Evolutionary conservation across 2,888 invertebrate genomes (phyloP).

Genomic region (Podabrus alpinus): DNA sequence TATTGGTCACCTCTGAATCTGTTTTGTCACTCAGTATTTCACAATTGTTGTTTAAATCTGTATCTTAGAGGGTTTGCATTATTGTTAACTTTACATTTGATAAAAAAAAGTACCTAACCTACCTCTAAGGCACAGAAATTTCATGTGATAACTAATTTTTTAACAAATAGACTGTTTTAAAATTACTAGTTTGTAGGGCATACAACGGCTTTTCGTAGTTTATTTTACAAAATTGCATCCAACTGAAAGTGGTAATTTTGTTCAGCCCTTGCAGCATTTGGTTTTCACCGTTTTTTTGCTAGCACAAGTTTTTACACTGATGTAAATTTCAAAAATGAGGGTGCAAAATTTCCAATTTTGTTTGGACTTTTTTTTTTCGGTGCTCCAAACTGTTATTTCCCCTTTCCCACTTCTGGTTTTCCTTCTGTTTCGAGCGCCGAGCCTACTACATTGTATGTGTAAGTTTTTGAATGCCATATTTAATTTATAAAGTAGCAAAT

Average conservation of each 20-base stretch:
- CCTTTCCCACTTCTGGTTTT: not conserved
- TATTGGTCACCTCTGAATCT: not conserved
- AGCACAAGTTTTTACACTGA: not conserved
- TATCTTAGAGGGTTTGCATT: not conserved
- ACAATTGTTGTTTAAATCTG: not conserved
- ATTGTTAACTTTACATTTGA: not conserved
- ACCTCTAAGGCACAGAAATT: not conserved
- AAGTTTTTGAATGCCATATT: not conserved
- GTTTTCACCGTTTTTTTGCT: not conserved
- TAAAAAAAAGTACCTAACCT: not conserved
- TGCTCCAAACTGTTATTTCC: not conserved
- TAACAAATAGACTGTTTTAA: not conserved
- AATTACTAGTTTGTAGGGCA: not conserved
- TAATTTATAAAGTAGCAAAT: not conserved
- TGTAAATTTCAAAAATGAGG: not conserved
- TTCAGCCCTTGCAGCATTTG: not conserved
- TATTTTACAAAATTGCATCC: not conserved
- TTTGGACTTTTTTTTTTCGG: constrained; percentile 8
- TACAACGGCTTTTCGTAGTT: not conserved
- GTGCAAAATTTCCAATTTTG: constrained; percentile 20
- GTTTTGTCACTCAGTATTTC: not conserved
- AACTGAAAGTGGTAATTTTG: constrained; percentile 1
- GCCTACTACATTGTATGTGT: not conserved
- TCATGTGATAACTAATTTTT: not conserved
- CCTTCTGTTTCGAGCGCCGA: not conserved